A percentile compares a stretch with the other conserved stretches of the same genome.
phyloP scores from a whole-genome alignment of 30 jellyfish, hydroid and myxozoan species.

The Catostylus mosaicus region DNA sequence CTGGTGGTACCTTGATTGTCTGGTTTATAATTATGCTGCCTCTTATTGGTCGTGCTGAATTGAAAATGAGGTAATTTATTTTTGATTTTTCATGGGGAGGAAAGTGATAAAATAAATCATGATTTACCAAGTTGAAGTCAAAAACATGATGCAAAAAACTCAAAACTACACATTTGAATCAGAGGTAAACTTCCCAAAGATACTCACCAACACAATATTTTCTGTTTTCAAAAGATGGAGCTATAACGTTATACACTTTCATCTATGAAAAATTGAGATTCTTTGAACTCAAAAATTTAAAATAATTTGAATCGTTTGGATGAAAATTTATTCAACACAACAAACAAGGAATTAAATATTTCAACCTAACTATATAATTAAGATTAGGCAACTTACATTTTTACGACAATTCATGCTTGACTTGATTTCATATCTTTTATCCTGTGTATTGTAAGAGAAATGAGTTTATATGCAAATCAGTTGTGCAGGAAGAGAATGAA shows the following conservation, averaged over 20 bases:
- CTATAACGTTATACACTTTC: conserved; percentile 29
- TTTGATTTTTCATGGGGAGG: too few species aligned
- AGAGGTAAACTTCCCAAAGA: background rate
- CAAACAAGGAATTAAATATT: too few species aligned
- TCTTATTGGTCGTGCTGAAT: conserved; percentile 33
- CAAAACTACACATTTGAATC: background rate
- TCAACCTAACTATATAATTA: background rate
- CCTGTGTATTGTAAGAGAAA: conserved; percentile 1
- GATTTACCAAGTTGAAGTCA: too few species aligned
- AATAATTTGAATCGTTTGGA: background rate
- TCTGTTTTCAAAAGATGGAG: conserved; percentile 46
- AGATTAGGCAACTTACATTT: conserved; percentile 32
- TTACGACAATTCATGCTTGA: conserved; percentile 49
- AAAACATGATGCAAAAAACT: background rate
- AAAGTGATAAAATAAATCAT: too few species aligned
- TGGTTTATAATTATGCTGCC: conserved; percentile 48
- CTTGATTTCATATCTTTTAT: conserved; percentile 44
- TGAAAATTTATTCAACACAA: too few species aligned
- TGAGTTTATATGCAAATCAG: background rate
- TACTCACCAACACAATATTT: conserved; percentile 45
- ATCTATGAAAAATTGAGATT: conserved; percentile 8
- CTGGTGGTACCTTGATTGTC: conserved; percentile 47
- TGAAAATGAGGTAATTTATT: too few species aligned
- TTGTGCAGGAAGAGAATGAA: background rate
- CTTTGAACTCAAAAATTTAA: background rate